Evolutionary conservation across 2,797 vertebrate species (phyloP), one percentile per base, ranked within the genome.

Genomic region (Adelosebastes latens): DNA sequence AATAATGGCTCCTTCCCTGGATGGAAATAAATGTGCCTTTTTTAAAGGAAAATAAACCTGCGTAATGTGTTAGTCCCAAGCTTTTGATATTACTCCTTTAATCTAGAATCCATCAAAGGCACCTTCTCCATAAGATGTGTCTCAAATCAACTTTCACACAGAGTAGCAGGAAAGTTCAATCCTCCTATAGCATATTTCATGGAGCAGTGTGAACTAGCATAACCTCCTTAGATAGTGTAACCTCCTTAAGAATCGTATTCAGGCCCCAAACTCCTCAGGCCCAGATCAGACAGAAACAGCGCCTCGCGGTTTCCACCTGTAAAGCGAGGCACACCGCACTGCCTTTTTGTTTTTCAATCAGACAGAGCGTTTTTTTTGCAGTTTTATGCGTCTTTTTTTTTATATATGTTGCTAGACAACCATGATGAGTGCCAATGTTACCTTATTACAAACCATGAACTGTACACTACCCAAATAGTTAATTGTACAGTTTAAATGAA

Each of bases 51-150:
- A 74, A 34, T 34, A 76, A 85, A 85, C 81, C 75, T 69, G 65
- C 83, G 74, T 63, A 53, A 75, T 61, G 75, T 27, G 34, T 77
- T 72, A 14, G 65, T 75, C 62, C 72, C 75, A 66, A 62, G 70
- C 56, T 73, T 78, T 80, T 34, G 22, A 59, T 83, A 75, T 81
- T 36, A 71, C 49, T 84, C 72, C 69, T 82, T 80, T 89, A 63
- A 78, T 80, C 58, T 75, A 34, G 39, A 77, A 77, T 76, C 73
- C 59, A 74, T 75, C 69, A 79, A 72, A 79, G 58, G 49, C 66
- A 65, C 72, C 53, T 60, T 81, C 27, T 76, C 60, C 16, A 60
- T 71, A 65, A 81, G 22, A 72, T 61, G 46, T 61, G 36, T 34
- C 25, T 59, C 66, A 86, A 88, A 73, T 72, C 69, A 76, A 36